Evolutionary conservation across 2,888 invertebrate species (phyloP).

Genomic region (Ptilodon capucinus): DNA sequence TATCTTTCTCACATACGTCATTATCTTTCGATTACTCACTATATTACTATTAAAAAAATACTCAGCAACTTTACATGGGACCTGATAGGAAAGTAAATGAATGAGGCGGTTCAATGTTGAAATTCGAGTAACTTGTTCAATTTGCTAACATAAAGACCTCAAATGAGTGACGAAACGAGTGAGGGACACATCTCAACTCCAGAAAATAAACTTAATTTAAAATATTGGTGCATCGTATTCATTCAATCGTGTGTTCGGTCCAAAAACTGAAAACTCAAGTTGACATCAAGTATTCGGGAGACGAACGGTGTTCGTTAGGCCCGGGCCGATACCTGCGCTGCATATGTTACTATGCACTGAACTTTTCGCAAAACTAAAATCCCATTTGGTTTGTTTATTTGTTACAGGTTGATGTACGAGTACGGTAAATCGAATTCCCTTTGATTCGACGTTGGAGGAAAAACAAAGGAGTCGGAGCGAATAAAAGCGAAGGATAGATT

Average conservation of each 20-base stretch:
- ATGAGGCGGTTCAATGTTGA: no score
- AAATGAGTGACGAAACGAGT: no score
- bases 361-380: conserved; percentile 67
- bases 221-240: neutral
- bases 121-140: no score
- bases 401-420: conserved; percentile 68
- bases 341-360: conserved; percentile 71
- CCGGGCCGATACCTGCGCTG: conserved; percentile 73
- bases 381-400: conserved; percentile 69
- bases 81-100: no score
- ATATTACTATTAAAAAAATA: no score
- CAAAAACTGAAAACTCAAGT: conserved; percentile 44
- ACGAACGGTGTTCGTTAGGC: conserved; percentile 75
- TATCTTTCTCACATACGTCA: no score
- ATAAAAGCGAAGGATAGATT: conserved; percentile 7
- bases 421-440: conserved; percentile 74
- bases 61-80: no score
- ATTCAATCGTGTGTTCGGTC: conserved; percentile 12
- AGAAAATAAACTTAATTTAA: neutral
- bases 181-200: no score
- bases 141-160: no score
- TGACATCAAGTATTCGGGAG: conserved; percentile 71
- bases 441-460: conserved; percentile 59
- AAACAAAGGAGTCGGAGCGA: conserved; percentile 47
- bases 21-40: no score